Base-by-base conservation (phyloP, 2,888 invertebrate genomes). In the Chalcosyrphus nemorum region DNA sequence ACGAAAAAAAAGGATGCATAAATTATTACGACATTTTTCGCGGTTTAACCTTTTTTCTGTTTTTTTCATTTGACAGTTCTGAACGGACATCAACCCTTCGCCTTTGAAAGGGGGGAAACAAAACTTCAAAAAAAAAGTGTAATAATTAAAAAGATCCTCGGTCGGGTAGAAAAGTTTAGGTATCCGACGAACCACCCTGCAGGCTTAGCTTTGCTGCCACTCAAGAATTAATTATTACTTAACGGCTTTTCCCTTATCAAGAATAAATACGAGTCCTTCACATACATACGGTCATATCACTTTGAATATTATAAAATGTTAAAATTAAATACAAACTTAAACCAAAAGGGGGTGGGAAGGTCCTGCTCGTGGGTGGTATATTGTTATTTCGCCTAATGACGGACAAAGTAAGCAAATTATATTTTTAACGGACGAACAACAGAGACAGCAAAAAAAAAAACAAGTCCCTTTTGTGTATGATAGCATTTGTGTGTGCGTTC, bases 391-490 rank as follows among this genome's bases (percentile, higher is more conserved):
- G 47, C 27, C 70, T 77, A 77, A 77, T 77, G 77, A 77, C 61
- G 77, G 77, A 70, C 77, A 77, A 77, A 43, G 61, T 70, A 77
- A 77, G 70, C 77, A 77, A 77, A 77, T 77, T 77, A 70, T 61
- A 70, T 77, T 70, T 76, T 61, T 61, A 61, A 61, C 68, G 29
- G 70, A 70, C 76, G n/a, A 77, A 17, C 65, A 57, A 17, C 75
- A 57, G 56, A 4, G 13, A 38, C 9, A 32, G 9, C 32, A 32
- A 11, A 24, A 43, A 43, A 74, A 27, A 43, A 43, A 74, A 27
- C n/a, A 59, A 19, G 68, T 19, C 45, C 38, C 52, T 29, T 38
- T n/a, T n/a, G n/a, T 66, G 52, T 19, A 24, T 5, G 32, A 2
- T n/a, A 17, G 17, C 11, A 21, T 32, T 15, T 7, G 50, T 47